Conservation (phyloP, 35 echinoderm and acorn worm genomes). For the Patiria miniata region DNA sequence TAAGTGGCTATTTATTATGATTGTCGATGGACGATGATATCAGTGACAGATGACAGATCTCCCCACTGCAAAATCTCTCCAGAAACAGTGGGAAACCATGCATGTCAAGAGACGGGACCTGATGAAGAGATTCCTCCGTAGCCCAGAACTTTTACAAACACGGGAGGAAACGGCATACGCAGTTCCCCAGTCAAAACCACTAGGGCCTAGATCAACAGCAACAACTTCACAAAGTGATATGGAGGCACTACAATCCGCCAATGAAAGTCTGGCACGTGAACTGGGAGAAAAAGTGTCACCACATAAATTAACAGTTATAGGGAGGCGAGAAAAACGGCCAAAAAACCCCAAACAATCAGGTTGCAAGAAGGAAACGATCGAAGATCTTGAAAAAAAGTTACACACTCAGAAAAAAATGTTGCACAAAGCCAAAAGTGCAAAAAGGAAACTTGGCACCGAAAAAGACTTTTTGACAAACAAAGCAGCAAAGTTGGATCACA, state of each 20-base stretch:
- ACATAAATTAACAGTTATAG: not conserved
- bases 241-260: not conserved
- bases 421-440: not conserved
- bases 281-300: not conserved
- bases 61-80: not conserved
- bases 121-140: not conserved
- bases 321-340: not conserved
- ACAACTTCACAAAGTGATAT: not conserved
- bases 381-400: slow-evolving; percentile 1
- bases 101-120: not conserved
- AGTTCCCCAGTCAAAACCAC: not conserved
- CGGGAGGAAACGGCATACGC: not conserved
- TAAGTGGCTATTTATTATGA: not conserved
- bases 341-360: not conserved
- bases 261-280: slow-evolving; percentile 19
- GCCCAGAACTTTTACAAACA: not conserved
- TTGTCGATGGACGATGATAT: not conserved
- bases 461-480: not conserved
- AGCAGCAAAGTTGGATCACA: not conserved
- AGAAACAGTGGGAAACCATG: slow-evolving; percentile 3
- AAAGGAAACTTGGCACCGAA: not conserved
- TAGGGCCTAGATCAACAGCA: not conserved
- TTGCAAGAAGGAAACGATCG: not conserved
- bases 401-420: not conserved
- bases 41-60: too few relatives aligned